These are phyloP conservation scores for Pelobates fuscus DNA, from an alignment of 2,113 vertebrate genomes.

Conservation along the genomic window DNA sequence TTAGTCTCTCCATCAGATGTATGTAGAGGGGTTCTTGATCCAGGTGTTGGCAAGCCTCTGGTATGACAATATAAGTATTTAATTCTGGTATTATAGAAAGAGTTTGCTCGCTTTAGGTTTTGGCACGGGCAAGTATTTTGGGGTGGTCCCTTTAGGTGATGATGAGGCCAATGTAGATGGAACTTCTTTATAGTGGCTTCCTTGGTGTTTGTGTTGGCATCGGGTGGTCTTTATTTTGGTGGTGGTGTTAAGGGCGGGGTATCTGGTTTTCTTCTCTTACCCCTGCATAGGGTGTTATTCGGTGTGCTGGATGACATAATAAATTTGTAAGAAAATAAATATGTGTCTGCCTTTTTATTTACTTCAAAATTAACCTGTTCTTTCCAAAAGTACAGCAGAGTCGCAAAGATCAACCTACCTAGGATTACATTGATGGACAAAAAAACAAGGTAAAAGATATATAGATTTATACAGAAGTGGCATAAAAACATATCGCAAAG, in stretches of 20 bases:
- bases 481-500: too few species aligned
- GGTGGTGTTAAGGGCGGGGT: constrained; percentile 19
- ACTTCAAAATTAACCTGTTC: neutral
- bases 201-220: constrained; percentile 38
- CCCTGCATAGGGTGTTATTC: constrained; percentile 42
- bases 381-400: too few species aligned
- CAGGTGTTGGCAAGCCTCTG: neutral
- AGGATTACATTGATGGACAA: too few species aligned
- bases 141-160: constrained; percentile 4
- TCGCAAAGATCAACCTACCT: too few species aligned
- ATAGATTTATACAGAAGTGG: too few species aligned
- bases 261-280: constrained; percentile 31
- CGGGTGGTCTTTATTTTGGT: constrained; percentile 31
- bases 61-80: neutral
- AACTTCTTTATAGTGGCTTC: constrained; percentile 1
- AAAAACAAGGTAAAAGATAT: too few species aligned
- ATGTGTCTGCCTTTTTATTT: constrained; percentile 28
- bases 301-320: constrained; percentile 43
- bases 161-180: neutral
- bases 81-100: neutral
- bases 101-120: constrained; percentile 14
- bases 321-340: constrained; percentile 41
- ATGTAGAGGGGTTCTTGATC: neutral
- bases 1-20: neutral
- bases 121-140: neutral